These are phyloP conservation scores for Eucera pruinosa DNA, from an alignment of 2,888 invertebrate species.

Conservation along the genomic window DNA sequence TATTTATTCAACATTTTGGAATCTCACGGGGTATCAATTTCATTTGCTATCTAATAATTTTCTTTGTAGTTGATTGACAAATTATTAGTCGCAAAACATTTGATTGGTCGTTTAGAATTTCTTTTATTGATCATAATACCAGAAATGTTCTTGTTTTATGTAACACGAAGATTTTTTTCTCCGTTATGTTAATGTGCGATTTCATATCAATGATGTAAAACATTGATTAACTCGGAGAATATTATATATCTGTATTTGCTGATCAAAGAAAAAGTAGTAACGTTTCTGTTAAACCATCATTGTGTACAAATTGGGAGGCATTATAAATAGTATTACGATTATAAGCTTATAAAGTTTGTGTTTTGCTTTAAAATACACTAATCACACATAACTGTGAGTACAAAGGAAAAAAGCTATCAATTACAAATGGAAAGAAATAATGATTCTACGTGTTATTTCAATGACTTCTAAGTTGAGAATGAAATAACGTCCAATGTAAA, in stretches of 20 bases:
- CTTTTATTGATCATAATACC: conserved; percentile 20
- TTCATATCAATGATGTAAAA: conserved; percentile 24
- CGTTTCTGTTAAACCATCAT: conserved; percentile 39
- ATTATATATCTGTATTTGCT: conserved; percentile 44
- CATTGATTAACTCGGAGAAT: conserved; percentile 43
- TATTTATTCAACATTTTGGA: conserved; percentile 70
- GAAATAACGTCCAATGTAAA: conserved; percentile 30
- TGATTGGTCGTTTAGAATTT: conserved; percentile 23
- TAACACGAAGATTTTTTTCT: conserved; percentile 16
- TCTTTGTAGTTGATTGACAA: conserved; percentile 33
- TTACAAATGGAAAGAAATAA: conserved; percentile 35
- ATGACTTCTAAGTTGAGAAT: conserved; percentile 23
- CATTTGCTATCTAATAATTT: conserved; percentile 18
- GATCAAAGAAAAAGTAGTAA: conserved; percentile 39
- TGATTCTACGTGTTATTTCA: conserved; percentile 19
- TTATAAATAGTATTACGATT: conserved; percentile 54
- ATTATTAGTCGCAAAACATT: conserved; percentile 19
- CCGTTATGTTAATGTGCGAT: conserved; percentile 21
- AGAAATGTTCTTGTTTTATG: conserved; percentile 27
- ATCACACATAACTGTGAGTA: conserved; percentile 56
- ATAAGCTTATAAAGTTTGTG: conserved; percentile 28
- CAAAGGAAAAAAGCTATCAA: conserved; percentile 57
- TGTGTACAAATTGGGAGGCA: conserved; percentile 60
- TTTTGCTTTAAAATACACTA: conserved; percentile 37
- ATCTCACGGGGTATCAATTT: conserved; percentile 48